Evolutionary conservation across 2,113 vertebrate genomes (phyloP).

Genomic region (Prochilodus magdalenae): DNA sequence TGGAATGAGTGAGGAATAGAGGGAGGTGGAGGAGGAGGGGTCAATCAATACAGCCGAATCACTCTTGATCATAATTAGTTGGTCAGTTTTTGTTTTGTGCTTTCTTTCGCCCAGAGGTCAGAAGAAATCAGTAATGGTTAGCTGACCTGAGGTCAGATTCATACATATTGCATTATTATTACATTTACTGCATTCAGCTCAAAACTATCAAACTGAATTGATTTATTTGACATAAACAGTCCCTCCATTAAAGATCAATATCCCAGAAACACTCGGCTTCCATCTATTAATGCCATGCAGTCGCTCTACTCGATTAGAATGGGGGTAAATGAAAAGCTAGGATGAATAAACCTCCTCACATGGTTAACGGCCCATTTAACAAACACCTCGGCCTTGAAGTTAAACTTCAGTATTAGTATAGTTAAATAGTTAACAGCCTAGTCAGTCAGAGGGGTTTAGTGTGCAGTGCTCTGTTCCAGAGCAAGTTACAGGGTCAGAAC

Average conservation of each 20-base stretch:
- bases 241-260: conserved; percentile 29
- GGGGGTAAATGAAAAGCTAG: background rate
- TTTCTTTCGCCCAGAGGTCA: conserved; percentile 18
- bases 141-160: conserved; percentile 4
- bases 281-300: background rate
- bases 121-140: conserved; percentile 37
- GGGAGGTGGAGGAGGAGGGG: background rate
- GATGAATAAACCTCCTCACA: background rate
- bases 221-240: conserved; percentile 25
- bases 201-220: conserved; percentile 14
- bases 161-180: conserved; percentile 33
- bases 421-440: no score
- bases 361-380: no score
- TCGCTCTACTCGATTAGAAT: background rate
- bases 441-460: no score
- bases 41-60: conserved; percentile 41
- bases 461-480: no score
- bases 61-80: conserved; percentile 48
- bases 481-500: no score
- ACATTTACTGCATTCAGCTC: background rate
- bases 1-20: conserved; percentile 24
- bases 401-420: no score
- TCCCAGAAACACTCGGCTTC: background rate
- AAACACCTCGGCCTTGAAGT: no score
- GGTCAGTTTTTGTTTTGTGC: conserved; percentile 30